These are phyloP conservation scores for Caretta caretta DNA, from an alignment of 2,113 vertebrate species.

Conservation along the genomic window DNA sequence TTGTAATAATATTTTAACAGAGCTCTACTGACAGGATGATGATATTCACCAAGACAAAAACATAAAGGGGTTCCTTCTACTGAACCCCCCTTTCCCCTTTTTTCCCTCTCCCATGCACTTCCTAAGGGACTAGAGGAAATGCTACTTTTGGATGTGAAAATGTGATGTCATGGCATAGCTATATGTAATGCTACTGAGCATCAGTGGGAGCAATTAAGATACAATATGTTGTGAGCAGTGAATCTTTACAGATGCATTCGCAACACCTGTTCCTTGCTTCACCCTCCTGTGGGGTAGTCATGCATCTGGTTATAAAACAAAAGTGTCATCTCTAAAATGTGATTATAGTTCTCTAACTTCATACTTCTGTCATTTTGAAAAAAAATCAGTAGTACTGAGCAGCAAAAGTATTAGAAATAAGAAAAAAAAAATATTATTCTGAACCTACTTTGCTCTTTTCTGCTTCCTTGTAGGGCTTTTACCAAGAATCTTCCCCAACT, in stretches of 20 bases:
- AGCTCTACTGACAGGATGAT: background rate
- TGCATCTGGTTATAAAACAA: background rate
- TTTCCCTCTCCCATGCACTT: rapidly evolving
- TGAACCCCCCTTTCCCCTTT: background rate
- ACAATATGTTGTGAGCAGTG: rapidly evolving
- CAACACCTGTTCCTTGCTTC: background rate
- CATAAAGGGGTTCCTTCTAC: background rate
- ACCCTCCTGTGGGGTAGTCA: background rate
- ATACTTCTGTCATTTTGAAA: background rate
- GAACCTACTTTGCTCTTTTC: background rate
- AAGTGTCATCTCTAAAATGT: background rate
- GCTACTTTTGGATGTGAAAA: rapidly evolving
- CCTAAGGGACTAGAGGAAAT: background rate
- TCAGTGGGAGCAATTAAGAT: background rate
- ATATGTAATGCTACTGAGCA: background rate
- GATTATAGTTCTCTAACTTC: background rate
- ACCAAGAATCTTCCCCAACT: background rate
- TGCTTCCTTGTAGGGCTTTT: background rate
- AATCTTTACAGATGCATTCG: rapidly evolving
- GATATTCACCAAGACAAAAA: background rate
- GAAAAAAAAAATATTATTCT: background rate
- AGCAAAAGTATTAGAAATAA: background rate
- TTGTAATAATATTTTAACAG: rapidly evolving
- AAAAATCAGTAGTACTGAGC: background rate
- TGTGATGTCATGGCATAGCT: rapidly evolving